A percentile compares a stretch with the other conserved stretches of the same genome.
Conservation (phyloP, 2,888 invertebrate species). For the Leptinotarsa juncta region DNA sequence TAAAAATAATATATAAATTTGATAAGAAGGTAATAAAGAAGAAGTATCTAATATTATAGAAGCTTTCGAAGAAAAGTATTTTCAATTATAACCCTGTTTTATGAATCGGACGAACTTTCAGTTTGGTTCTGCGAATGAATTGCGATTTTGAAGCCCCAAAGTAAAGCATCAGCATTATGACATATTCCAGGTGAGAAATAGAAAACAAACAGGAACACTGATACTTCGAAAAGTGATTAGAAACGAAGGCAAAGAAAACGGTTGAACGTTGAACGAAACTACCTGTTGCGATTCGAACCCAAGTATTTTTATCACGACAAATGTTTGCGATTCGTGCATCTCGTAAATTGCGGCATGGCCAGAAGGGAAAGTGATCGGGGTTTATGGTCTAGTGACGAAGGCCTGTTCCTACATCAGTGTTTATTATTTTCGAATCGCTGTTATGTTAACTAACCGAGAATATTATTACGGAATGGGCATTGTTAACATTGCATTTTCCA, state of each 20-base stretch:
- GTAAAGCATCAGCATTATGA: too few species aligned
- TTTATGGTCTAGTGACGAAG: slow-evolving; percentile 44
- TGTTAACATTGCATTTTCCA: slow-evolving; percentile 30
- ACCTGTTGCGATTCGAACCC: not conserved
- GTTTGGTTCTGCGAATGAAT: too few species aligned
- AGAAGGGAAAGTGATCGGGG: slow-evolving; percentile 47
- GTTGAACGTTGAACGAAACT: too few species aligned
- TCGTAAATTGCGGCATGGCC: slow-evolving; percentile 44
- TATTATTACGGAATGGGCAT: slow-evolving; percentile 45
- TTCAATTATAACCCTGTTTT: too few species aligned
- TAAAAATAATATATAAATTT: too few species aligned
- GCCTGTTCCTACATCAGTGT: slow-evolving; percentile 44
- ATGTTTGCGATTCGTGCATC: slow-evolving; percentile 34
- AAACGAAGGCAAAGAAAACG: not conserved
- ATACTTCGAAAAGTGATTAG: not conserved
- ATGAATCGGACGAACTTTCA: too few species aligned
- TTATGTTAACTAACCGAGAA: slow-evolving; percentile 41
- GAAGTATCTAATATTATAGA: too few species aligned
- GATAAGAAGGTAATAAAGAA: too few species aligned
- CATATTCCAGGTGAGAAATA: too few species aligned
- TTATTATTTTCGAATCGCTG: slow-evolving; percentile 43
- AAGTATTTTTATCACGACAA: slow-evolving; percentile 19
- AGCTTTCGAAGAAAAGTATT: too few species aligned
- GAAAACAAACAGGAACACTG: too few species aligned
- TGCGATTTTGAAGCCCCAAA: too few species aligned